Base-by-base conservation (phyloP, 2,113 vertebrate genomes). In the Antechinus flavipes region DNA sequence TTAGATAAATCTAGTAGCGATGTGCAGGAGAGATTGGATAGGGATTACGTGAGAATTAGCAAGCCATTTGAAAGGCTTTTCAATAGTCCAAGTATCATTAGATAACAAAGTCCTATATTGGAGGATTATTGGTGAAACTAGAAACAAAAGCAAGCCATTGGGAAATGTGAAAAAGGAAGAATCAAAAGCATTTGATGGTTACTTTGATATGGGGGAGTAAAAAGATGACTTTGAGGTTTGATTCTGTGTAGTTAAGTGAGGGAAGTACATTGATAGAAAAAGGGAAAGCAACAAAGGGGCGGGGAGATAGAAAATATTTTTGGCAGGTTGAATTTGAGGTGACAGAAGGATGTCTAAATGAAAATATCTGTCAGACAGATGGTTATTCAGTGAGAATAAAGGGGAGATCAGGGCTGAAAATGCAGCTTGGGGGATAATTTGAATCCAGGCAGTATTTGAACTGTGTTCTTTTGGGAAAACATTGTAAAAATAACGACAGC, bases 301-400 rank as follows among this genome's bases (percentile, higher is more conserved):
- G 27, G 6, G 84, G 90, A 2, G 16, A 47, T 68, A 9, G n/a
- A 61, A 8, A 10, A 93, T 91, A 3, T 14, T 94, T 94, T 94
- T 90, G 93, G n/a, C 24, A 54, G 11, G 11, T 61, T 95, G 35
- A 54, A 1, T 90, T 49, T 68, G 47, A 90, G 89, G 9, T 91
- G 91, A 89, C 90, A 95, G 91, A 55, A 49, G 90, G 46, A 96
- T 61, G 2, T 95, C 7, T 30, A 50, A 92, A 94, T 30, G 68
- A 56, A 94, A 95, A 95, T 91, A 25, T 50, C 92, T 46, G 91
- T 24, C n/a, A 49, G 26, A 68, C 3, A 50, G 25, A 26, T 89
- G 68, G 14, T 1, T 0, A 90, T 96, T 95, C 93, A 3, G 19
- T 25, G 54, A 84, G 47, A 55, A 54, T 35, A 52, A 95, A 49